Percentiles rank a stretch among this genome's conserved stretches.
Evolutionary conservation across 2,113 vertebrate species (phyloP).

Genomic region (human): GRCh38 chr5:180614001-180614500

Average conservation of each 20-base stretch:
- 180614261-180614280: not conserved
- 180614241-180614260: constrained; percentile 56
- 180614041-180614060: not conserved
- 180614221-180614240: not conserved
- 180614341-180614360: accelerated
- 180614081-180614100: constrained; percentile 98
- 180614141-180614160: constrained; percentile 99
- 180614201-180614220: constrained; percentile 60
- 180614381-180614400: not conserved
- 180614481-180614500: not conserved
- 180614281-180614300: constrained; percentile 61
- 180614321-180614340: not conserved
- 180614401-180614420: not conserved
- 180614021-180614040: not conserved
- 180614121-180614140: constrained; percentile 99
- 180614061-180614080: constrained; percentile 97
- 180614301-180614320: not conserved
- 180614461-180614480: not conserved
- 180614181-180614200: constrained; percentile 62
- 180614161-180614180: constrained; percentile 98
- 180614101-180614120: constrained; percentile 99
- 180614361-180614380: not conserved
- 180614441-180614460: accelerated
- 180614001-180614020: no score
- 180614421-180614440: not conserved